phyloP scores from a whole-genome alignment of 2,113 vertebrate genomes.

The Apteryx mantelli region DNA sequence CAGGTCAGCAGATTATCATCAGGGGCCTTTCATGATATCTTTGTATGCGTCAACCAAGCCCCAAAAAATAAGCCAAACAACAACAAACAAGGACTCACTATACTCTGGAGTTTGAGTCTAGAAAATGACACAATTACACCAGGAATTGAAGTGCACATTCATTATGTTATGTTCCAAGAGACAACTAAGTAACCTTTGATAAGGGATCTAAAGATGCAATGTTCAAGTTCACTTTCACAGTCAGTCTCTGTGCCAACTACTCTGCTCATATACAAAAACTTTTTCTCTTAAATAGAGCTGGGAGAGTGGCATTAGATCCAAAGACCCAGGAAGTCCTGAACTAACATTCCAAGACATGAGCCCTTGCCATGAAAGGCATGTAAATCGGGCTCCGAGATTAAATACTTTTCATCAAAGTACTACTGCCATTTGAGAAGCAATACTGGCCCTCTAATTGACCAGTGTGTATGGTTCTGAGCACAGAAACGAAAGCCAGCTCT shows the following conservation, averaged over 20 bases:
- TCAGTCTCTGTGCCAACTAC: neutral
- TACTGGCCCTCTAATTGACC: neutral
- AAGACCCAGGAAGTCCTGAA: neutral
- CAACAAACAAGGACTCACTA: neutral
- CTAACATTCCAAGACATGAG: neutral
- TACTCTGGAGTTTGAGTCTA: neutral
- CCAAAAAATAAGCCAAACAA: neutral
- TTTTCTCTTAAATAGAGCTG: neutral
- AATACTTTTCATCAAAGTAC: neutral
- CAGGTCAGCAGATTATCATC: neutral
- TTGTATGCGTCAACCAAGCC: neutral
- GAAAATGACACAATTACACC: neutral
- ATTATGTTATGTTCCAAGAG: neutral
- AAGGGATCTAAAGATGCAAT: neutral
- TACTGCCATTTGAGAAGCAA: neutral
- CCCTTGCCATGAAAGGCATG: neutral
- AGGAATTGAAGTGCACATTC: neutral
- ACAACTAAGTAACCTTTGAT: neutral
- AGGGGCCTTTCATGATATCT: neutral
- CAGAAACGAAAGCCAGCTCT: neutral
- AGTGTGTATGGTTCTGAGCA: neutral
- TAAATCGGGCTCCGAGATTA: accelerated
- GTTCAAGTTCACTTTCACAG: neutral
- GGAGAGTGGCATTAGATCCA: neutral
- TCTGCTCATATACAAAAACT: neutral